Conservation (phyloP, 1,140 invertebrate genomes). For the Ceratina australensis region DNA sequence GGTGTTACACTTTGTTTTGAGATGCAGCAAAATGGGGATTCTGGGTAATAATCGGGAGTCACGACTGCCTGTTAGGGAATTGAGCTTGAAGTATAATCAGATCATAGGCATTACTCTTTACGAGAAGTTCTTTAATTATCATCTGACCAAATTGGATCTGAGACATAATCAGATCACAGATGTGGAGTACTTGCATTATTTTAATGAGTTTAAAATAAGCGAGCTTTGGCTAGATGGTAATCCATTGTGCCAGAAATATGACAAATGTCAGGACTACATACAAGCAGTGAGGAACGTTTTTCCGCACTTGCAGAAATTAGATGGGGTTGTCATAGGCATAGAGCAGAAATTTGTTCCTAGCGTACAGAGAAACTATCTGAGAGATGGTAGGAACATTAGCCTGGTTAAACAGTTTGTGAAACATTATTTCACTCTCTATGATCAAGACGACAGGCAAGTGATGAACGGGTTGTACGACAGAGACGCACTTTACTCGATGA, state of each 20-base stretch:
- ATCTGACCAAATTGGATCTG: constrained; percentile 71
- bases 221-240: constrained; percentile 77
- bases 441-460: constrained; percentile 73
- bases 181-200: constrained; percentile 69
- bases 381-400: constrained; percentile 60
- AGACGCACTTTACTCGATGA: constrained; percentile 76
- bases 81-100: constrained; percentile 70
- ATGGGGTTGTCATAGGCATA: constrained; percentile 72
- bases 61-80: constrained; percentile 69
- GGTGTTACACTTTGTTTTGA: constrained; percentile 69
- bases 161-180: constrained; percentile 71
- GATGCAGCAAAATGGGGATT: constrained; percentile 63
- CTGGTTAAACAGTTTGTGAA: constrained; percentile 75
- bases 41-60: constrained; percentile 56
- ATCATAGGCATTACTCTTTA: constrained; percentile 62
- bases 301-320: constrained; percentile 72
- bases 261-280: constrained; percentile 69
- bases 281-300: constrained; percentile 69
- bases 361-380: constrained; percentile 66
- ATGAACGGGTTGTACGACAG: constrained; percentile 76
- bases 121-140: constrained; percentile 72
- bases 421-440: constrained; percentile 76
- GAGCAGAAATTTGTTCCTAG: constrained; percentile 68
- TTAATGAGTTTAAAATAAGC: constrained; percentile 73
- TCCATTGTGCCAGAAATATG: constrained; percentile 71